Evolutionary conservation across 2,113 vertebrate species (phyloP).

Genomic region (Mastomys coucha): DNA sequence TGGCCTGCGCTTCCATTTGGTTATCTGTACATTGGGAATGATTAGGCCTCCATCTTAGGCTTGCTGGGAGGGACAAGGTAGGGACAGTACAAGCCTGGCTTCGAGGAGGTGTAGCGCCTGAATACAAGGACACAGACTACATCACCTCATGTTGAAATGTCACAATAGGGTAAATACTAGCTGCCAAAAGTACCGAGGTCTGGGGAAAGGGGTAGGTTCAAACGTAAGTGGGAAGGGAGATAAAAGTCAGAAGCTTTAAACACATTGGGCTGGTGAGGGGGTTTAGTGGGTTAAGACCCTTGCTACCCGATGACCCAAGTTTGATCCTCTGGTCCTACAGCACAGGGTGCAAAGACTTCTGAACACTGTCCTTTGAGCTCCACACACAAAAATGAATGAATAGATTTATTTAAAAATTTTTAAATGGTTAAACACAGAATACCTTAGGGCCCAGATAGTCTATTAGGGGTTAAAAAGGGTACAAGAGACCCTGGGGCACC

Average conservation of each 20-base stretch:
- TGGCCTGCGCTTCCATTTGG: neutral
- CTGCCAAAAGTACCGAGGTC: neutral
- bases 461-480: neutral
- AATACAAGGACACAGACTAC: no score
- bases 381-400: neutral
- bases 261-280: neutral
- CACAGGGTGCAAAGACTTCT: no score
- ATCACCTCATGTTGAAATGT: accelerated
- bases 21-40: neutral
- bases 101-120: neutral
- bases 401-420: neutral
- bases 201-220: accelerated
- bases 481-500: accelerated
- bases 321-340: neutral
- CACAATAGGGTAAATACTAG: accelerated
- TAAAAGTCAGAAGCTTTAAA: neutral
- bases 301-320: neutral
- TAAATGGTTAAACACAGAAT: neutral
- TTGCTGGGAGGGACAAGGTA: neutral
- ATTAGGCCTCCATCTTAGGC: neutral
- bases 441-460: neutral
- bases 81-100: neutral
- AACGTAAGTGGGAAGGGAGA: neutral
- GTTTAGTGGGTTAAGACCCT: neutral
- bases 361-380: no score